phyloP scores from a whole-genome alignment of 2,113 vertebrate genomes.

The Porphyrio hochstetteri region DNA sequence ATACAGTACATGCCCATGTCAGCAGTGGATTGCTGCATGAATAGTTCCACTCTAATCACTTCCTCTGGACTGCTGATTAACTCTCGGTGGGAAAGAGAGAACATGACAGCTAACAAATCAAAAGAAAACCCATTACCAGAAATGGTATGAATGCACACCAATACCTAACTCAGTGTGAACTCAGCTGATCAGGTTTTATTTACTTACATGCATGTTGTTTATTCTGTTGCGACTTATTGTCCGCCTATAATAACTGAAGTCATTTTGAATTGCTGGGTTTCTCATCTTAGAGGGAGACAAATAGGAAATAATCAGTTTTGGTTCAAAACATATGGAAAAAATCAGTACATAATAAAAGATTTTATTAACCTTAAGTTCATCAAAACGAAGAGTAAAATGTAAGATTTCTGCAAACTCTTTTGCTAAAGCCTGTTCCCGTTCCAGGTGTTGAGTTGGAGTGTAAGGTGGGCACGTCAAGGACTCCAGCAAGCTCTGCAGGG shows the following conservation, averaged over 20 bases:
- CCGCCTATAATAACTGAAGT: slow-evolving; percentile 97
- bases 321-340: not conserved
- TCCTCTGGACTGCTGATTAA: not conserved
- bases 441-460: slow-evolving; percentile 95
- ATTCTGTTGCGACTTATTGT: slow-evolving; percentile 96
- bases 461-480: slow-evolving; percentile 91
- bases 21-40: not conserved
- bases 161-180: not conserved
- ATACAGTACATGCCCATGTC: not conserved
- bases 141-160: not conserved
- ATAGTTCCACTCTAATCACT: not conserved
- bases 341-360: not conserved
- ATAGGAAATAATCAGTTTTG: not conserved
- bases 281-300: slow-evolving; percentile 84
- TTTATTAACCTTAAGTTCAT: slow-evolving; percentile 92
- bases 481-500: slow-evolving; percentile 90
- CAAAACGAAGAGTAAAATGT: slow-evolving; percentile 97
- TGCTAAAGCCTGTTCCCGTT: slow-evolving; percentile 94
- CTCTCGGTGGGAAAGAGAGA: not conserved
- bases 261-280: slow-evolving; percentile 97
- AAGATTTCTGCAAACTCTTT: slow-evolving; percentile 99
- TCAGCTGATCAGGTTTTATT: not conserved
- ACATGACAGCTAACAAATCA: not conserved
- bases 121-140: not conserved
- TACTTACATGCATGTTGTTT: slow-evolving; percentile 97